Percentiles rank a stretch among this genome's conserved stretches.
Evolutionary conservation across 53 echinoderm and acorn worm species (phyloP).

Genomic region (Patiria pectinifera): DNA sequence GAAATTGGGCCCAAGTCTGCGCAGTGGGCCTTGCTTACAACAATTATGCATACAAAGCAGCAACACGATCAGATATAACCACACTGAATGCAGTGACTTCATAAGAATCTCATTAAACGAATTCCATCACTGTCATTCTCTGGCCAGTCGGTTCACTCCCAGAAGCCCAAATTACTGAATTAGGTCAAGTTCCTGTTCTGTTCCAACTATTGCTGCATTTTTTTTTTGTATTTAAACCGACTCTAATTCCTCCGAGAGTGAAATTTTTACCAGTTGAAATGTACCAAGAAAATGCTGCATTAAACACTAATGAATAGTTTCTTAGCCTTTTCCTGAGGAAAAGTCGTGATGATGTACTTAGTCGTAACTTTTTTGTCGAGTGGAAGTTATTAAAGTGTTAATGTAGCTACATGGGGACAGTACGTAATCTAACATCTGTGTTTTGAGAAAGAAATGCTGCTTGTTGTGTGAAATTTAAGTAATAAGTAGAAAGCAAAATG

Average conservation of each 20-base stretch:
- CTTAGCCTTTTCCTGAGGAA: background rate
- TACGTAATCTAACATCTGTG: background rate
- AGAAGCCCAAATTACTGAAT: background rate
- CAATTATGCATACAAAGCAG: too few relatives aligned
- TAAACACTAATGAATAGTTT: background rate
- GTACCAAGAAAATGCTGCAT: constrained; percentile 18
- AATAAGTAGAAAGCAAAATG: background rate
- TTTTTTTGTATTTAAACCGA: background rate
- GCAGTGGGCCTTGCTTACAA: too few relatives aligned
- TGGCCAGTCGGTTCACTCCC: background rate
- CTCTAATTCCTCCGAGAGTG: background rate
- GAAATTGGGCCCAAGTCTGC: too few relatives aligned
- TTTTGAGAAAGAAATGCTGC: background rate
- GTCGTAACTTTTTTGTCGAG: background rate
- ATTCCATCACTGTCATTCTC: background rate
- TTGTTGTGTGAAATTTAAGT: background rate
- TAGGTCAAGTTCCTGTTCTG: background rate
- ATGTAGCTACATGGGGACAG: background rate
- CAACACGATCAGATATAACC: too few relatives aligned
- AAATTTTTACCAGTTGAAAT: constrained; percentile 24
- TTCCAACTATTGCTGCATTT: background rate
- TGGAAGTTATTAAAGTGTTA: background rate
- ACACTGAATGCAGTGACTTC: background rate
- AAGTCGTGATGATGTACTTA: background rate
- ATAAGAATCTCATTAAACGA: background rate